Evolutionary conservation across 2,797 vertebrate species (phyloP).

Genomic region (Sebastes goodei): DNA sequence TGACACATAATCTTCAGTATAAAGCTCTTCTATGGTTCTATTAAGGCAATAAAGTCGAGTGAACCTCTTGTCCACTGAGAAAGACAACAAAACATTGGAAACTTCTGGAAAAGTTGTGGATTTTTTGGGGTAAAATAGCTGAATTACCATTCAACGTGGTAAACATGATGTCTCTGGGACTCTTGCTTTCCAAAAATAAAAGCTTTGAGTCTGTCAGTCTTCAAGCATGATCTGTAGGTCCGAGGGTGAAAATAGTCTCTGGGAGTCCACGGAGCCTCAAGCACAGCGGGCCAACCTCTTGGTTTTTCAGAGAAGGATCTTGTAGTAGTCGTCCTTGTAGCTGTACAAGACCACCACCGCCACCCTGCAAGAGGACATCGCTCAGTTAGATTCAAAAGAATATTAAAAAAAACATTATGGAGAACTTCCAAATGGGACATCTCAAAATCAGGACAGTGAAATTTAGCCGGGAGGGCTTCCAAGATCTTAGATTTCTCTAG

Average conservation of each 20-base stretch:
- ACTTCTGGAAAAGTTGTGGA: not conserved
- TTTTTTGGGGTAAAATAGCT: constrained; percentile 8
- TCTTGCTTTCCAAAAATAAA: constrained; percentile 19
- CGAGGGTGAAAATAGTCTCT: constrained; percentile 1
- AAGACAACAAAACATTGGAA: constrained; percentile 28
- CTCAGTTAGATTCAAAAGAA: not conserved
- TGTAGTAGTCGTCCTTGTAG: constrained; percentile 95
- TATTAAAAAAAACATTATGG: not conserved
- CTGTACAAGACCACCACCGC: constrained; percentile 93
- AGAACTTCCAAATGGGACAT: constrained; percentile 17
- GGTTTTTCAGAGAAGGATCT: constrained; percentile 88
- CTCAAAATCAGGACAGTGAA: constrained; percentile 8
- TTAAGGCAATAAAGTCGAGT: constrained; percentile 63
- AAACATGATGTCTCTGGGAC: constrained; percentile 26
- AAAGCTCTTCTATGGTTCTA: constrained; percentile 31
- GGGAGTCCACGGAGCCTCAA: not conserved
- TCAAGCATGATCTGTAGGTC: constrained; percentile 6
- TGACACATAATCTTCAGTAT: constrained; percentile 30
- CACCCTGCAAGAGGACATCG: constrained; percentile 82
- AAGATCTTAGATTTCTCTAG: not conserved
- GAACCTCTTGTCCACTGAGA: not conserved
- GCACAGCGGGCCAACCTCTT: not conserved
- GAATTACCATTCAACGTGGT: constrained; percentile 11
- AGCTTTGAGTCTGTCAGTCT: not conserved
- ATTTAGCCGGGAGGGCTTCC: constrained; percentile 20